Conservation (phyloP, 2,797 vertebrate species). For the Petrocephalus schoutedeni region DNA sequence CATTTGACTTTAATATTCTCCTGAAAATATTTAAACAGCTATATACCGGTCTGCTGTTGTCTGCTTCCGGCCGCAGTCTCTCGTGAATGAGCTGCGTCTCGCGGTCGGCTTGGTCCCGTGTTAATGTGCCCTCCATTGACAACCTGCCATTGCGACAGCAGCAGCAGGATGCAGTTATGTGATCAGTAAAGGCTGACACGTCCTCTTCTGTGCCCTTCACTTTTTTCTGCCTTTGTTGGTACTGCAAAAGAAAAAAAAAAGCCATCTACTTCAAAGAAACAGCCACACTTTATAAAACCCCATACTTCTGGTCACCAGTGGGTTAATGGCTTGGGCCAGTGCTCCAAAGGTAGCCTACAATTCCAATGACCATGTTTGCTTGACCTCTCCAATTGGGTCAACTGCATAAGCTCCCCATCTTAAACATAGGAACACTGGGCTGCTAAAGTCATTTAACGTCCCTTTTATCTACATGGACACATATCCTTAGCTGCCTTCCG, state of each 20-base stretch:
- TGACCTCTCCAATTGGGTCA: constrained; percentile 69
- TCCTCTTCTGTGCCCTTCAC: background rate
- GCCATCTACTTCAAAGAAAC: background rate
- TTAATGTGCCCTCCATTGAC: background rate
- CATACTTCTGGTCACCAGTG: constrained; percentile 37
- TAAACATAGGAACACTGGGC: constrained; percentile 39
- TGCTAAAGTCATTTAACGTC: constrained; percentile 29
- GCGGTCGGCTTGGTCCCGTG: background rate
- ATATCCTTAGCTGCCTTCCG: background rate
- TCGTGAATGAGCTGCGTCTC: background rate
- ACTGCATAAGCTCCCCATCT: constrained; percentile 45
- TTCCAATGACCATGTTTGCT: constrained; percentile 58
- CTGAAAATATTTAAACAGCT: background rate
- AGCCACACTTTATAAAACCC: constrained; percentile 25
- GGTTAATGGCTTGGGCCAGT: constrained; percentile 48
- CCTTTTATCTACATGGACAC: constrained; percentile 11
- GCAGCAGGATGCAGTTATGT: background rate
- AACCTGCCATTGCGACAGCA: background rate
- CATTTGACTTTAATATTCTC: background rate
- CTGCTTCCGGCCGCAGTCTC: background rate
- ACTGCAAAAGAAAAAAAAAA: background rate
- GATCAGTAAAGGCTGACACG: background rate
- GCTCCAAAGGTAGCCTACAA: background rate
- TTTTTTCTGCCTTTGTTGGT: background rate
- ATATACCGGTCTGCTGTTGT: background rate